A percentile compares a stretch with the other conserved stretches of the same genome.
Evolutionary conservation across 2,113 vertebrate species (phyloP).

Genomic region (Chinchilla lanigera): DNA sequence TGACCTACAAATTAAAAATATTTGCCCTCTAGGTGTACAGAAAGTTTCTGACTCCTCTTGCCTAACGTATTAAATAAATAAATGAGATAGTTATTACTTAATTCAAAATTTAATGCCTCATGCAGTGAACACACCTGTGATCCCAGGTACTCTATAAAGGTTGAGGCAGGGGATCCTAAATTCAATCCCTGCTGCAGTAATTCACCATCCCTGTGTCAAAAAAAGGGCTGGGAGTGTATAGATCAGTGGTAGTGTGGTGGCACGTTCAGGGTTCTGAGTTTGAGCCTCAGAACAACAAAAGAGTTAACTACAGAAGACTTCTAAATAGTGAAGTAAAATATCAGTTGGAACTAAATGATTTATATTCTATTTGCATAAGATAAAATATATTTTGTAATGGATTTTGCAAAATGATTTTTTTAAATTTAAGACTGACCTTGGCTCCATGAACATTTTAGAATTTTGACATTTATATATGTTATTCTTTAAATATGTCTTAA

Average conservation of each 20-base stretch:
- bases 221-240: not conserved
- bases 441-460: not conserved
- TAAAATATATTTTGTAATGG: not conserved
- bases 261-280: not conserved
- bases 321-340: slow-evolving; percentile 33
- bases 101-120: not conserved
- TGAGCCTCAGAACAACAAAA: not conserved
- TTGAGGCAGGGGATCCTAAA: not conserved
- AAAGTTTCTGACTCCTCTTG: not conserved
- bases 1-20: slow-evolving; percentile 21
- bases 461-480: slow-evolving; percentile 27
- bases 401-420: slow-evolving; percentile 31
- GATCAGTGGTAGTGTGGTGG: not conserved
- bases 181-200: not conserved
- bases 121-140: not conserved
- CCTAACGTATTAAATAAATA: slow-evolving; percentile 10
- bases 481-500: slow-evolving; percentile 37
- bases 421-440: not conserved
- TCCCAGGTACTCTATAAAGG: not conserved
- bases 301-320: not conserved
- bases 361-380: slow-evolving; percentile 34
- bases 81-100: slow-evolving; percentile 15
- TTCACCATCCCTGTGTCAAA: not conserved
- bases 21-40: not conserved
- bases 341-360: slow-evolving; percentile 14